These are phyloP conservation scores for Tipula vernalis DNA, from an alignment of 2,888 invertebrate genomes.

Conservation along the genomic window DNA sequence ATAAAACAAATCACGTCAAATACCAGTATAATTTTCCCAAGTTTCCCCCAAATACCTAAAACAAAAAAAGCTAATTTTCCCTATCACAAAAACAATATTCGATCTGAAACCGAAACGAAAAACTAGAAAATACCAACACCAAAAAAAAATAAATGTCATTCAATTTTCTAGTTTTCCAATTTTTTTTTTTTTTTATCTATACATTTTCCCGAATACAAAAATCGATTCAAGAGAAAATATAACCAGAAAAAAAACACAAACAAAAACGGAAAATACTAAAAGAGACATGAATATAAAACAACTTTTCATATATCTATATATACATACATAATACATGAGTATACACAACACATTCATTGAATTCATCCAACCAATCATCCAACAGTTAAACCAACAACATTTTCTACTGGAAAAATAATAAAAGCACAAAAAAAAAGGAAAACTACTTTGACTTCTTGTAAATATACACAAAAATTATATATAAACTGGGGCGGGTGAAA, in stretches of 20 bases:
- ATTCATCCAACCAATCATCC: constrained; percentile 4
- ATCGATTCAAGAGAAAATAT: not conserved
- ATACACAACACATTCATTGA: not conserved
- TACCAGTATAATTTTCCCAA: not conserved
- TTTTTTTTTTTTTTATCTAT: not conserved
- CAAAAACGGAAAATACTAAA: not conserved
- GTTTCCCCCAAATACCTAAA: not conserved
- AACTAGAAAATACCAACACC: not conserved
- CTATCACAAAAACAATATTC: not conserved
- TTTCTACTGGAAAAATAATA: constrained; percentile 4
- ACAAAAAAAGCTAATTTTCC: not conserved
- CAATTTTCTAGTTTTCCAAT: not conserved
- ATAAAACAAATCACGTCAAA: not conserved
- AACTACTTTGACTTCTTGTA: constrained; percentile 4
- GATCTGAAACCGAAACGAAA: not conserved
- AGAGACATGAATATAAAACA: constrained; percentile 4
- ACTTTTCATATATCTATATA: not conserved
- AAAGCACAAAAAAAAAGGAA: not conserved
- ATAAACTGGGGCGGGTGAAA: not conserved
- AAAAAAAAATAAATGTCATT: not conserved
- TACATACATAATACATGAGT: not conserved
- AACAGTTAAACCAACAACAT: constrained; percentile 4
- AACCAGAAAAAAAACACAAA: not conserved
- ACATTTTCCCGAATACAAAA: not conserved
- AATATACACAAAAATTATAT: not conserved